Base-by-base conservation (phyloP, 2,888 invertebrate genomes). In the Cheilosia scutellata region DNA sequence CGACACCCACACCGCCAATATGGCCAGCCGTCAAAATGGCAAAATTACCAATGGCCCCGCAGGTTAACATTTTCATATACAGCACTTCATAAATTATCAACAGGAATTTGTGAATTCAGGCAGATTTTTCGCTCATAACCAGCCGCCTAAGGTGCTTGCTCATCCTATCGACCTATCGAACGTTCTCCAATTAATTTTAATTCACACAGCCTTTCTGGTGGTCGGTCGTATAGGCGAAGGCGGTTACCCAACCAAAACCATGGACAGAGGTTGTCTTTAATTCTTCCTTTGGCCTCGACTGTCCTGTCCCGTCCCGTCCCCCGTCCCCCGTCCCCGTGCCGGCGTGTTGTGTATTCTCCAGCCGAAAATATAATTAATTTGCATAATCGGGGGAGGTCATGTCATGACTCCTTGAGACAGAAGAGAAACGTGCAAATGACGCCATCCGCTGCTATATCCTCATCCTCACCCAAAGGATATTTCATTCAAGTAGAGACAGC, bases 341-440 rank as follows among this genome's bases (percentile, higher is more conserved):
- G n/a, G n/a, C n/a, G 42, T 77, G 51, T 68, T 70, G 58, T 70
- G 68, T 75, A 75, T 84, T 75, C 84, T 75, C 70, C 42, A 75
- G 53, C 75, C 75, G 84, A 84, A 84, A 80, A 75, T 84, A 80
- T 84, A 79, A 84, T 84, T 84, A 84, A 84, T 84, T 79, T 84
- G 84, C 84, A 84, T 84, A 84, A 84, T 84, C 27, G 31, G 49
- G 57, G 40, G 20, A 31, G 33, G 40, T 51, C 40, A 47, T 40
- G 62, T 44, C 63, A 58, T 74, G 62, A 68, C 68, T 76, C 57
- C 60, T 60, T 42, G 49, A 71, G 51, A 55, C 65, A 65, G 44
- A 29, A 68, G 68, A 33, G 72, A 49, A 58, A 71, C 65, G 74
- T 84, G 84, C 84, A 84, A 84, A 75, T 79, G 84, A 79, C 79